Conservation (phyloP, 2,797 vertebrate genomes). For the Poecilia wingei region DNA sequence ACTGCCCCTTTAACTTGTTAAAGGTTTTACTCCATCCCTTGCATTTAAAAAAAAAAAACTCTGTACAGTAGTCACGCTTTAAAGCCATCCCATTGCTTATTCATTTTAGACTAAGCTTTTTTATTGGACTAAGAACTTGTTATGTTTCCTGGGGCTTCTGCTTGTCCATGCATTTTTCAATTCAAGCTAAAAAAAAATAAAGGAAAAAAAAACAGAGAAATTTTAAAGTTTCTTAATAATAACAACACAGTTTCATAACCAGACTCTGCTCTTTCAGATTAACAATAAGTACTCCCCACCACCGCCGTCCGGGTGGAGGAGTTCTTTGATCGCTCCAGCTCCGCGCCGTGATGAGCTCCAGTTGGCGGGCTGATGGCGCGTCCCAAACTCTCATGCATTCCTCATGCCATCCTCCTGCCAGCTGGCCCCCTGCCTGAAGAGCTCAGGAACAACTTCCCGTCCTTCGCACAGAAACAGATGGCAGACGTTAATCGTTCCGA, state of each 20-base stretch:
- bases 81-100: neutral
- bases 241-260: slow-evolving; percentile 3
- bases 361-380: slow-evolving; percentile 32
- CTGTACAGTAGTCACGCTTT: neutral
- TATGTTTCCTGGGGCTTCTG: neutral
- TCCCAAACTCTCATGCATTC: slow-evolving; percentile 51
- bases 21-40: neutral
- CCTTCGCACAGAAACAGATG: slow-evolving; percentile 40
- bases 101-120: neutral
- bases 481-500: slow-evolving; percentile 51
- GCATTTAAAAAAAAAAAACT: neutral
- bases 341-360: slow-evolving; percentile 24
- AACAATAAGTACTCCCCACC: neutral
- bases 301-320: slow-evolving; percentile 13
- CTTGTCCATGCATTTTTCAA: neutral
- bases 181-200: neutral
- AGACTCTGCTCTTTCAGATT: neutral
- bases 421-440: slow-evolving; percentile 44
- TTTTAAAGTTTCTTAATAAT: neutral
- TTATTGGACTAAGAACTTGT: neutral
- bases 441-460: slow-evolving; percentile 53
- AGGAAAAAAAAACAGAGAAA: neutral
- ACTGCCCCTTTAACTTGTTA: too few species aligned
- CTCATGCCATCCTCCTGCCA: slow-evolving; percentile 48
- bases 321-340: slow-evolving; percentile 35